Percentiles rank a stretch among this genome's conserved stretches.
phyloP scores from a whole-genome alignment of 2,797 vertebrate species.

The Rhinichthys osculus region DNA sequence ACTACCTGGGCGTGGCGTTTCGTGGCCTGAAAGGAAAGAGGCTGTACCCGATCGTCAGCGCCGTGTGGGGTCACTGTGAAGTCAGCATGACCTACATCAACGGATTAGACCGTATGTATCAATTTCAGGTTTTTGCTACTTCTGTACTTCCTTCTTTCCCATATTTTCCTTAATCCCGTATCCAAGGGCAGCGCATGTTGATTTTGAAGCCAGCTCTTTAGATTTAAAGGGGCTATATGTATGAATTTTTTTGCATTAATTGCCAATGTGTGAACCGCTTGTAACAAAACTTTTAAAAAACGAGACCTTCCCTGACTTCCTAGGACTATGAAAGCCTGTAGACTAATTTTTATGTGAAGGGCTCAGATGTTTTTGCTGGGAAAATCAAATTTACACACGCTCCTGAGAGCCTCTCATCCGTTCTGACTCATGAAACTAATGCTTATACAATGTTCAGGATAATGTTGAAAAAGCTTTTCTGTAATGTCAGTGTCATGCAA shows the following conservation, averaged over 20 bases:
- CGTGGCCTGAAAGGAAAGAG: slow-evolving; percentile 96
- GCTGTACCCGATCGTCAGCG: slow-evolving; percentile 95
- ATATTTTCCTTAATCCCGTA: background rate
- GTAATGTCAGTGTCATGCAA: background rate
- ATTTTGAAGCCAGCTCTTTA: background rate
- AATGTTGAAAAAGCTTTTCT: background rate
- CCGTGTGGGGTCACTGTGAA: slow-evolving; percentile 99
- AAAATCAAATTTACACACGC: too few species aligned
- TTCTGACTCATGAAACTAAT: too few species aligned
- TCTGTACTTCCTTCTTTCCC: background rate
- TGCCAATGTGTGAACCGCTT: background rate
- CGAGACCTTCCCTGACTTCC: background rate
- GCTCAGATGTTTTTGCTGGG: background rate
- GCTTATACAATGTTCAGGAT: too few species aligned
- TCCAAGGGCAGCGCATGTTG: background rate
- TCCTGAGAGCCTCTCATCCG: too few species aligned
- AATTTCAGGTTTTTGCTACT: background rate
- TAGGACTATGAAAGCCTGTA: background rate
- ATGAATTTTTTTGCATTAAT: background rate
- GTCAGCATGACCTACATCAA: slow-evolving; percentile 99
- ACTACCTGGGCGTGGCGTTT: slow-evolving; percentile 96
- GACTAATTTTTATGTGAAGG: background rate
- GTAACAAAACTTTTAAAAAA: background rate
- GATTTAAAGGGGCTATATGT: background rate
- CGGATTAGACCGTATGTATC: slow-evolving; percentile 96